These are phyloP conservation scores for Parauchenoglanis punctatus DNA, from an alignment of 2,797 vertebrate genomes.

Conservation along the genomic window DNA sequence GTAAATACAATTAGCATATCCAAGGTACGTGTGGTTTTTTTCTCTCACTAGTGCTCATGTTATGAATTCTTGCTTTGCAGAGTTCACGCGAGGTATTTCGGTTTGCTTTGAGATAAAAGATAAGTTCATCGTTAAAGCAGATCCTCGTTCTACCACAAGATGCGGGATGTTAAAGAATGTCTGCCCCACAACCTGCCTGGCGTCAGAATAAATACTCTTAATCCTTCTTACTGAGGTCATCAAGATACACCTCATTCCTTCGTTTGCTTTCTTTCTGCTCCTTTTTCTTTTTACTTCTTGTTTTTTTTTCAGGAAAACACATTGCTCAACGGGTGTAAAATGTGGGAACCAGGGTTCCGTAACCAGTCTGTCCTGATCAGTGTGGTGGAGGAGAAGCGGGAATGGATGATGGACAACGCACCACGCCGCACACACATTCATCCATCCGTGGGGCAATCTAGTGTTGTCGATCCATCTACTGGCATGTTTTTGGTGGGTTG, in stretches of 20 bases:
- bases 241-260: not conserved
- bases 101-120: not conserved
- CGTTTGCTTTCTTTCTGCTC: not conserved
- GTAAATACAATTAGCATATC: not conserved
- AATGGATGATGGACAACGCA: no score
- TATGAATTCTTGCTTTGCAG: not conserved
- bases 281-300: not conserved
- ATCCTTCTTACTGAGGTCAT: not conserved
- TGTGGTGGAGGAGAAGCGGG: not conserved
- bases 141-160: not conserved
- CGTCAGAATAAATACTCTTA: not conserved
- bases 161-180: not conserved
- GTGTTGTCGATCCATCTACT: not conserved
- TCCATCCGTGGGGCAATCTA: not conserved
- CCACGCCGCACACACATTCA: not conserved
- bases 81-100: not conserved
- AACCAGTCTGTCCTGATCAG: not conserved
- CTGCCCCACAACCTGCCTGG: not conserved
- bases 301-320: not conserved
- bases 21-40: not conserved
- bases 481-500: not conserved
- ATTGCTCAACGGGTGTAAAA: not conserved
- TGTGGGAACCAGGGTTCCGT: not conserved
- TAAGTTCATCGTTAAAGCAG: not conserved
- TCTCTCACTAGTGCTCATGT: not conserved